Base-by-base conservation (phyloP, 2,113 vertebrate species). In the Danionella cerebrum region DNA sequence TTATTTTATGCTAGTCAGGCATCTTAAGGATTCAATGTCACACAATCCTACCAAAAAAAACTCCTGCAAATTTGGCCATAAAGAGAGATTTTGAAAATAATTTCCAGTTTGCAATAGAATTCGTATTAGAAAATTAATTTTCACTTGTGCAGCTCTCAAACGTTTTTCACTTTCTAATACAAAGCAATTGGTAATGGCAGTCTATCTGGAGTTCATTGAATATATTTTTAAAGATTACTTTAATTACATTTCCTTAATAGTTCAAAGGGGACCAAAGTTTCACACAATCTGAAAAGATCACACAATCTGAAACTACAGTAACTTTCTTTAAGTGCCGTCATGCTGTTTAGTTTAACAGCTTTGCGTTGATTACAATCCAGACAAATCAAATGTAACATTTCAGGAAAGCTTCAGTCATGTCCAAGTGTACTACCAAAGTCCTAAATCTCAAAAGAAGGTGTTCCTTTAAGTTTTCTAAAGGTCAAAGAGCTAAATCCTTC, bases 241-340 rank as follows among this genome's bases (percentile, higher is more conserved):
- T 21, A 35, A 59, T 36, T n/a, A 16, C 39, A 27, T 27, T 21
- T 50, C n/a, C 35, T 6, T 19, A 14, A 44, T 65, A 60, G 42
- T 67, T 55, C 41, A 58, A 38, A 65, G 25, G 44, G 74, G 74
- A 76, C 74, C 74, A 76, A 72, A 72, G 65, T 52, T 62, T 57
- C n/a, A n/a, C n/a, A n/a, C n/a, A n/a, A 8, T 69, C 48, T 76
- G 65, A 38, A 65, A 69, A 45, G 36, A 58, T 47, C 42, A 39
- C 16, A 44, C 31, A 58, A 25, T 14, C 59, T 53, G n/a, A 19
- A 45, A 47, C 5, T 42, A 52, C 31, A 54, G 18, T 7, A 13
- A 25, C 6, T 47, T 27, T 27, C 29, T 60, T 31, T 47, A 3
- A n/a, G n/a, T 16, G 22, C 21, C 21, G 22, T 42, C 6, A 5